These are phyloP conservation scores for Cricetomys ansorgei DNA, from an alignment of 2,113 vertebrate genomes.

Conservation along the genomic window DNA sequence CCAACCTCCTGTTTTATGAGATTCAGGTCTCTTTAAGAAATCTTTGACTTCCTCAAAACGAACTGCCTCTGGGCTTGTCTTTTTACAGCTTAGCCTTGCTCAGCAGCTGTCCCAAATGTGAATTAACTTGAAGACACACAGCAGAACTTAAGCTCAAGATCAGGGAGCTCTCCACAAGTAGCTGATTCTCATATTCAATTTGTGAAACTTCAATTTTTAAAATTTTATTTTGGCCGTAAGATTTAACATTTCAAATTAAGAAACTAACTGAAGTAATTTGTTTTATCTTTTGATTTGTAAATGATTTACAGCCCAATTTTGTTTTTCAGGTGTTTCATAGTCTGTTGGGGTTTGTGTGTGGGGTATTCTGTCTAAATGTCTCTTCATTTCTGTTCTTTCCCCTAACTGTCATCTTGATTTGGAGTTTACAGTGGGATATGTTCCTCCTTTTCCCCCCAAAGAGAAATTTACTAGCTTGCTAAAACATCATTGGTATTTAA, in stretches of 20 bases:
- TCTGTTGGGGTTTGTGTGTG: not conserved
- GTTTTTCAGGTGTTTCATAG: conserved; percentile 6
- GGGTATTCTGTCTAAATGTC: not conserved
- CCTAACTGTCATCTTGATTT: not conserved
- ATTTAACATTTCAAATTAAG: conserved; percentile 41
- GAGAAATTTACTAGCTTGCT: conserved; percentile 26
- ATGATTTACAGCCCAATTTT: conserved; percentile 21
- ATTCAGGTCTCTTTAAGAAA: too few species aligned
- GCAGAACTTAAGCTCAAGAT: too few species aligned
- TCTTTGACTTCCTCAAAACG: too few species aligned
- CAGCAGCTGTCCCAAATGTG: too few species aligned
- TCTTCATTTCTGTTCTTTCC: conserved; percentile 26
- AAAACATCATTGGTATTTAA: not conserved
- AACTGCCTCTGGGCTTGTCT: too few species aligned
- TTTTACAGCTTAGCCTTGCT: too few species aligned
- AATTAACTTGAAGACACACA: too few species aligned
- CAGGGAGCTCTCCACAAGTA: too few species aligned
- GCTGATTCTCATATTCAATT: not conserved
- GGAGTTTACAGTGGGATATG: not conserved
- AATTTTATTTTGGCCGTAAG: not conserved
- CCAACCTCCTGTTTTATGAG: too few species aligned
- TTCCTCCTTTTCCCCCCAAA: not conserved
- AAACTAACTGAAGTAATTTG: not conserved
- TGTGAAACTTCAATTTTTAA: not conserved
- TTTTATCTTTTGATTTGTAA: conserved; percentile 21